A percentile compares a stretch with the other conserved stretches of the same genome.
These are phyloP conservation scores for Scopus umbretta DNA, from an alignment of 2,113 vertebrate genomes.

Conservation along the genomic window DNA sequence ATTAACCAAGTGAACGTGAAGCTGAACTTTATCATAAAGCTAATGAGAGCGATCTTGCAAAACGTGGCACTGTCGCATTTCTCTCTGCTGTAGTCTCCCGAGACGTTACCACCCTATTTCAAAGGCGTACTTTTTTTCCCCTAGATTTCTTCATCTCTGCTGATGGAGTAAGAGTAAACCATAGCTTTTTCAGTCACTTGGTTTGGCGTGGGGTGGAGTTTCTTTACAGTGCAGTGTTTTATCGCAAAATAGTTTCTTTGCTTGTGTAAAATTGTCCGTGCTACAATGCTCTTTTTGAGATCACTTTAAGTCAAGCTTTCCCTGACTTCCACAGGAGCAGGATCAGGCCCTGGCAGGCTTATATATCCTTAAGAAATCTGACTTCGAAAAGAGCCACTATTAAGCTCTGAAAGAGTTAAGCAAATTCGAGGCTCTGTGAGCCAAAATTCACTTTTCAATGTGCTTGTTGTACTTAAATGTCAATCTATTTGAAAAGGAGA, in stretches of 20 bases:
- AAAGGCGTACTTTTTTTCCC: not conserved
- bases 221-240: not conserved
- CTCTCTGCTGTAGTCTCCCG: not conserved
- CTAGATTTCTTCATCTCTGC: not conserved
- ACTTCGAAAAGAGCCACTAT: not conserved
- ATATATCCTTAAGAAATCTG: not conserved
- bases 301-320: not conserved
- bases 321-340: not conserved
- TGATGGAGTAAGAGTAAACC: not conserved
- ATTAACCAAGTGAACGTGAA: conserved; percentile 6
- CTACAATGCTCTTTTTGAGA: not conserved
- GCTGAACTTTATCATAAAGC: not conserved
- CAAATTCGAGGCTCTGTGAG: not conserved
- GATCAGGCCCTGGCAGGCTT: not conserved
- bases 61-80: not conserved
- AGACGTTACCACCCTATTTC: not conserved
- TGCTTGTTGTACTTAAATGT: conserved; percentile 58
- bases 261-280: not conserved
- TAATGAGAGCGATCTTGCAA: not conserved
- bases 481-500: conserved; percentile 61
- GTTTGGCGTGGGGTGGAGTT: not conserved
- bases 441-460: conserved; percentile 57
- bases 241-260: not conserved
- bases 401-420: conserved; percentile 46
- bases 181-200: not conserved